Evolutionary conservation across 2,888 invertebrate species (phyloP), one percentile per base, ranked within the genome.

Genomic region (Lamproptera curius): DNA sequence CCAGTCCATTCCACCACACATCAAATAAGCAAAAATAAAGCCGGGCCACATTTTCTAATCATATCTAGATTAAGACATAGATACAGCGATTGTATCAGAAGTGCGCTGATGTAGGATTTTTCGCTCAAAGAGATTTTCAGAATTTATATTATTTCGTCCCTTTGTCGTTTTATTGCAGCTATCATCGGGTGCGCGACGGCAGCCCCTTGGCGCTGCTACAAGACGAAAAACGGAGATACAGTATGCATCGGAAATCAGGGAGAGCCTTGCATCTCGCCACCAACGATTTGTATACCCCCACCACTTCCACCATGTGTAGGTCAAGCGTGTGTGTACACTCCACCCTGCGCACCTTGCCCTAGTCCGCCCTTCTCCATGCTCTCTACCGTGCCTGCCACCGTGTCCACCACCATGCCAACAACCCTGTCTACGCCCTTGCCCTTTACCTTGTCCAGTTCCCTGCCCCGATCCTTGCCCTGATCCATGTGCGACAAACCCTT

Each of bases 171-270:
- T n/a, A n/a, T n/a, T n/a, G n/a, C 54, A 80, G 81, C 73, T 33
- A 54, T 80, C n/a, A 56, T 80, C 53, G 57, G 69, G 56, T 59
- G 57, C 33, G 67, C 67, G 0, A 51, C 65, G 0, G 80, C 80
- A 0, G 79, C 78, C 0, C 78, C 79, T 0, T 78, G 79, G 77
- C 66, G 75, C 0, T 76, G 77, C 53, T 61, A 55, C 54, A 64
- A 61, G 11, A 63, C 64, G 0, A 55, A 61, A 2, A 70, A 72
- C n/a, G 75, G 75, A 0, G 63, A 67, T 20, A 73, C 70, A 0
- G 56, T 80, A 8, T 76, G 75, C 65, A 60, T 72, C 43, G 71
- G 66, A 0, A 59, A 65, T 1, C 50, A 49, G 0, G 69, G 71
- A 0, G 60, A 62, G 2, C 79, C 77, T 0, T 31, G 39, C 55